A percentile compares a stretch with the other conserved stretches of the same genome.
Evolutionary conservation across 64 coral and sea anemone genomes (phyloP).

Genomic region (Montipora efflorescens): DNA sequence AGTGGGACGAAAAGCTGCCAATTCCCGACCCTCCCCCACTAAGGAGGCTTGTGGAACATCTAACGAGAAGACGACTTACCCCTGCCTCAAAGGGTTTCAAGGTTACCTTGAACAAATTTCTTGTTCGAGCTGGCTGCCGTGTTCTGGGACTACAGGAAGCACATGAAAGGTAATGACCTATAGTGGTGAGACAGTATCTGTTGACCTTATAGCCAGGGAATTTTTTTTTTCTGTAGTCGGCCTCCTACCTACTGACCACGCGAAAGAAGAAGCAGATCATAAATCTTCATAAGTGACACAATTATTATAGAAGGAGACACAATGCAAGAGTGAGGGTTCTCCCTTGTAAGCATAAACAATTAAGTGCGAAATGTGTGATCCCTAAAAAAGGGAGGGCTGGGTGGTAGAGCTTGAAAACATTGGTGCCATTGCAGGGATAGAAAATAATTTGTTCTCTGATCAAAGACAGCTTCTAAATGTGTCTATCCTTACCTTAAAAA

Average conservation of each 20-base stretch:
- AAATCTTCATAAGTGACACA: neutral
- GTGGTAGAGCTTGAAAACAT: too few species aligned
- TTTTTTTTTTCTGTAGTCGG: neutral
- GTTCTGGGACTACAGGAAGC: constrained; percentile 66
- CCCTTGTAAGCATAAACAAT: neutral
- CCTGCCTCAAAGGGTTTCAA: constrained; percentile 31
- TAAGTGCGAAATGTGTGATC: neutral
- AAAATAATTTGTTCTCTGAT: neutral
- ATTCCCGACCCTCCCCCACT: constrained; percentile 76
- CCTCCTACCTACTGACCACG: neutral
- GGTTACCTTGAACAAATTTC: constrained; percentile 48
- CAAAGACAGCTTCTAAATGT: neutral
- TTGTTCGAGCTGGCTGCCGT: constrained; percentile 42
- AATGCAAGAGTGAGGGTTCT: neutral
- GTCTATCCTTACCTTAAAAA: neutral
- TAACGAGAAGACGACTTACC: constrained; percentile 41
- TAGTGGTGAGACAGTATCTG: neutral
- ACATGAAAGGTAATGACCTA: constrained; percentile 61
- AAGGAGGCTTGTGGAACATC: constrained; percentile 65
- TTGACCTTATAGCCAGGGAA: neutral
- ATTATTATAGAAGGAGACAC: neutral
- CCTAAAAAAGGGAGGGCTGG: too few species aligned
- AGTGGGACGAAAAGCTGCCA: constrained; percentile 64
- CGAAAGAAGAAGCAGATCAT: neutral
- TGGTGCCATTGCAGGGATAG: too few species aligned